These are phyloP conservation scores for Idaea straminata DNA, from an alignment of 2,888 invertebrate genomes.

Conservation along the genomic window DNA sequence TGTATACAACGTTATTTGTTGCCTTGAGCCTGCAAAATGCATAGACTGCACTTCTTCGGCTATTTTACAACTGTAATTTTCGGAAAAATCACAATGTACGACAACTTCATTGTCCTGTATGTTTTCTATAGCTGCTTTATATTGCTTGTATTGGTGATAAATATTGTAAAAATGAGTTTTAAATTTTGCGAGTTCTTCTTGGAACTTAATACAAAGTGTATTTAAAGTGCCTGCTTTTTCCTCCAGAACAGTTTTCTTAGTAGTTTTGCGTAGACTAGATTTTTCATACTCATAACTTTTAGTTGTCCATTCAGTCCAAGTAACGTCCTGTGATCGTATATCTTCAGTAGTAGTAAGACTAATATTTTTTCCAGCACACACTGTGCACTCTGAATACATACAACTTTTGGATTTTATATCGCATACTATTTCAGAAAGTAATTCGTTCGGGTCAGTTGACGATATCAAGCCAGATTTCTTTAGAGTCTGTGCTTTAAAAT, in stretches of 20 bases:
- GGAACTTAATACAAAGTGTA: neutral
- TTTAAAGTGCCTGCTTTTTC: slow-evolving; percentile 4
- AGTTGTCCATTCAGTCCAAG: slow-evolving; percentile 3
- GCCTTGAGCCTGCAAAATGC: slow-evolving; percentile 12
- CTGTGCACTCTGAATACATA: slow-evolving; percentile 4
- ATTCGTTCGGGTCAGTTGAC: slow-evolving; percentile 5
- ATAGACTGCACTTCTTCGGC: slow-evolving; percentile 10
- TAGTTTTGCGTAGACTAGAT: slow-evolving; percentile 5
- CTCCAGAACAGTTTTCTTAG: neutral
- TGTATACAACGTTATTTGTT: slow-evolving; percentile 11
- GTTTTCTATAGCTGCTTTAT: slow-evolving; percentile 7
- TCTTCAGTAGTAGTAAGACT: neutral
- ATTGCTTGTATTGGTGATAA: slow-evolving; percentile 7
- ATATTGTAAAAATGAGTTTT: slow-evolving; percentile 10
- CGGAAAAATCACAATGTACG: slow-evolving; percentile 7
- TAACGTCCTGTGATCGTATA: slow-evolving; percentile 6
- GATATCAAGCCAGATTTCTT: slow-evolving; percentile 4
- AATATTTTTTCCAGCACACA: slow-evolving; percentile 4
- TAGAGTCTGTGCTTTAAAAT: slow-evolving; percentile 7
- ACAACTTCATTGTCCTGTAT: slow-evolving; percentile 4
- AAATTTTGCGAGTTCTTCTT: slow-evolving; percentile 1
- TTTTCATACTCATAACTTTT: slow-evolving; percentile 5
- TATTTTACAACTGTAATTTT: slow-evolving; percentile 8
- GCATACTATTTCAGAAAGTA: neutral
- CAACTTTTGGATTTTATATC: slow-evolving; percentile 5